Evolutionary conservation across 2,888 invertebrate species (phyloP), one percentile per base, ranked within the genome.

Genomic region (Dexiosoma caninum): DNA sequence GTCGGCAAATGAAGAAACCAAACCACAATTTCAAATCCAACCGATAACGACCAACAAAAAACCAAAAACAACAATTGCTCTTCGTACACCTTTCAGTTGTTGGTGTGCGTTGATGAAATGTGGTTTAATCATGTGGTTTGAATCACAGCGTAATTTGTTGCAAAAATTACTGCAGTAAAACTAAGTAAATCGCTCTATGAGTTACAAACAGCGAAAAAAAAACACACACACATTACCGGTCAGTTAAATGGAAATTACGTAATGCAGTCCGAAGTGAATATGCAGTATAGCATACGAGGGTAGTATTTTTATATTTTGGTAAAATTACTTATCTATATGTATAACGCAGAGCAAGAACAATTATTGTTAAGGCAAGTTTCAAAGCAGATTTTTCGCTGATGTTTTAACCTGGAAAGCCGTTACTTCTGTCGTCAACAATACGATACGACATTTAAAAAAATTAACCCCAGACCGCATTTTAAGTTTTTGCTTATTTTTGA

Each of bases 81-180:
- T 16, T 30, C 14, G 23, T 14, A 69, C 21, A n/a, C n/a, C n/a
- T n/a, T n/a, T n/a, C n/a, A n/a, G n/a, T n/a, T n/a, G n/a, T 69
- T 62, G 55, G 35, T 30, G 16, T 49, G 44, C 14, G 5, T 35
- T 62, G 51, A 59, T 53, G 42, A 79, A 76, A 69, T 80, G 76
- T 49, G 67, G 71, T 80, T 80, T 62, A 67, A 79, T 75, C 51
- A 66, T 67, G 55, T 72, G 67, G 32, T 62, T 76, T 80, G 42
- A 79, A 35, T 32, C 27, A 64, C 62, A 74, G 35, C n/a, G 37
- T 53, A 57, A 46, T 74, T 37, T 14, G 12, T 66, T 57, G 30
- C 37, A 30, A 49, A 66, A 57, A 51, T 19, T 8, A 9, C 44
- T 42, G 35, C 42, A 21, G 32, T 42, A n/a, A 14, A 9, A 35